phyloP scores from a whole-genome alignment of 2,113 vertebrate genomes.

The Entosphenus tridentatus region DNA sequence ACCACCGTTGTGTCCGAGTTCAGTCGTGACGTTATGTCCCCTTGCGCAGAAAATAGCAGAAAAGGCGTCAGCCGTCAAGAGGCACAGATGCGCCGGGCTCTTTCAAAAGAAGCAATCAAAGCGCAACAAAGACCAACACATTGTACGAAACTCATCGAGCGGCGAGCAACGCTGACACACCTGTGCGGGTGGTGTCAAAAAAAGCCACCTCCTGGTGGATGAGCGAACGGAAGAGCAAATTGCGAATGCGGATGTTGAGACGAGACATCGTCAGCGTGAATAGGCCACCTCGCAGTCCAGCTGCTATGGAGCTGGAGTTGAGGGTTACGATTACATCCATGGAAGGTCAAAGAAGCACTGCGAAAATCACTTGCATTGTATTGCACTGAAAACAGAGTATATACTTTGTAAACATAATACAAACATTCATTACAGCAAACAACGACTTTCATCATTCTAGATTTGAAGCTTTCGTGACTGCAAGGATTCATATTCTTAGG shows the following conservation, averaged over 20 bases:
- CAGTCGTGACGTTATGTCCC: slow-evolving; percentile 37
- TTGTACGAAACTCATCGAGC: no score
- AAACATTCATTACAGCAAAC: background rate
- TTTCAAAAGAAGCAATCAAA: background rate
- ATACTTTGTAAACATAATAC: background rate
- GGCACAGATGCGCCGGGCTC: background rate
- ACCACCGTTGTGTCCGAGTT: slow-evolving; percentile 31
- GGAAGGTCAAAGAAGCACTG: no score
- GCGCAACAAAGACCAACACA: no score
- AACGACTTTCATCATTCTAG: no score
- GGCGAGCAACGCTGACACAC: slow-evolving; percentile 13
- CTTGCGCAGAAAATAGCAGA: slow-evolving; percentile 15
- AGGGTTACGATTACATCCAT: background rate
- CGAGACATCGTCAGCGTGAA: slow-evolving; percentile 33
- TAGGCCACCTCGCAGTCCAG: slow-evolving; percentile 29
- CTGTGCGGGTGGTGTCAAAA: slow-evolving; percentile 22
- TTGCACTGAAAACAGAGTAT: background rate
- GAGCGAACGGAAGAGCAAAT: slow-evolving; percentile 25
- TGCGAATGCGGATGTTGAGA: slow-evolving; percentile 29
- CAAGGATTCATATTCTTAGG: no score
- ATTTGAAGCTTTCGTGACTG: no score
- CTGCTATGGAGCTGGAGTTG: slow-evolving; percentile 22
- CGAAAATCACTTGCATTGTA: no score
- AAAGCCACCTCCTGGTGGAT: slow-evolving; percentile 31
- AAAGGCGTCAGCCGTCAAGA: background rate